Conservation (phyloP, 1,140 invertebrate genomes). For the Cydia pomonella region DNA sequence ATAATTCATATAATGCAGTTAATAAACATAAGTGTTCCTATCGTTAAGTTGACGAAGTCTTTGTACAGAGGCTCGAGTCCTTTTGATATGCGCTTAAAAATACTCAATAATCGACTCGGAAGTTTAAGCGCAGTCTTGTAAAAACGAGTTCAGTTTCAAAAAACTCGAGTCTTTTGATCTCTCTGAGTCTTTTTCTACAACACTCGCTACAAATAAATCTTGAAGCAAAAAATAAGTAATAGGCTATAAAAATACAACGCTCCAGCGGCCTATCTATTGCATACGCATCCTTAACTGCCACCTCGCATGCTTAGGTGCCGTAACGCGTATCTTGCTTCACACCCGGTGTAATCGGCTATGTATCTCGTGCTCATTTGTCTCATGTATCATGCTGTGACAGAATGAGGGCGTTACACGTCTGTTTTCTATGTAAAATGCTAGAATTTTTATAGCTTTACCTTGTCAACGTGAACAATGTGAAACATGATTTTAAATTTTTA, state of each 20-base stretch:
- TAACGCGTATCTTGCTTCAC: conserved; percentile 21
- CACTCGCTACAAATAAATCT: not conserved
- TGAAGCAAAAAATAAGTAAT: conserved; percentile 1
- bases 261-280: conserved; percentile 15
- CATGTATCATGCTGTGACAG: conserved; percentile 18
- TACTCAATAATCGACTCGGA: too few species aligned
- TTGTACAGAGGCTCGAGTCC: too few species aligned
- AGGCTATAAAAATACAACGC: conserved; percentile 10
- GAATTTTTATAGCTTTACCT: not conserved
- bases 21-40: too few species aligned
- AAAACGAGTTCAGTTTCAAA: too few species aligned
- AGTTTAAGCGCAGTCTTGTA: too few species aligned
- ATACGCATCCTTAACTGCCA: conserved; percentile 19
- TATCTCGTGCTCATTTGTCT: conserved; percentile 15
- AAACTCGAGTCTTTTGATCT: too few species aligned
- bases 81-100: too few species aligned
- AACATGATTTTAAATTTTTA: too few species aligned
- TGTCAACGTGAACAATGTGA: too few species aligned
- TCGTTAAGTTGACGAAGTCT: too few species aligned
- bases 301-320: conserved; percentile 2
- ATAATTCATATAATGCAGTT: too few species aligned
- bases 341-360: not conserved
- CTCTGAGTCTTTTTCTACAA: too few species aligned
- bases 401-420: not conserved
- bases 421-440: not conserved